A percentile compares a stretch with the other conserved stretches of the same genome.
These are phyloP conservation scores for Hermodice carunculata DNA, from an alignment of 2,888 invertebrate genomes.

Conservation along the genomic window DNA sequence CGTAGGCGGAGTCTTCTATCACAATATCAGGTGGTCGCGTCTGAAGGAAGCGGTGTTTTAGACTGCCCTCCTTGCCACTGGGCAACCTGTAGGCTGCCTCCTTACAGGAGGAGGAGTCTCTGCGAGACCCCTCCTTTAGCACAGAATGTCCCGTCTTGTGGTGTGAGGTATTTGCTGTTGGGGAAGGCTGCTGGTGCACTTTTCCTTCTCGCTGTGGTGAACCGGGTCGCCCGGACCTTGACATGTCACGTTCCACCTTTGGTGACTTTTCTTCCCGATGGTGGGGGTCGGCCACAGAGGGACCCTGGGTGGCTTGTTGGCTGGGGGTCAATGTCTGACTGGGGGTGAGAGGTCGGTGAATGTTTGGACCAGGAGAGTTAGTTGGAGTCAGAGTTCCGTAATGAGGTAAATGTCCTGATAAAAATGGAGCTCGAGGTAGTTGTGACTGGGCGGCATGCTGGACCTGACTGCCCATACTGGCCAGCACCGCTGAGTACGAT, in stretches of 20 bases:
- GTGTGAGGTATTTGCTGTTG: too few relatives aligned
- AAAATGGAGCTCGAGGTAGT: conserved; percentile 44
- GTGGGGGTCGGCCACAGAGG: too few relatives aligned
- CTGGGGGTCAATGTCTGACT: not conserved
- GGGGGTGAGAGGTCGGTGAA: conserved; percentile 23
- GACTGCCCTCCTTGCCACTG: conserved; percentile 75
- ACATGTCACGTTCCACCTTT: too few relatives aligned
- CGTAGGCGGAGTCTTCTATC: conserved; percentile 33
- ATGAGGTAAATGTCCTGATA: conserved; percentile 10
- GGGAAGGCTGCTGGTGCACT: too few relatives aligned
- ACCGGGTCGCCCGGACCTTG: too few relatives aligned
- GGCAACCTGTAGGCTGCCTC: conserved; percentile 51
- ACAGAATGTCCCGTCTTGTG: too few relatives aligned
- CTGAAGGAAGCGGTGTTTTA: conserved; percentile 77
- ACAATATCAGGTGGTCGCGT: conserved; percentile 71
- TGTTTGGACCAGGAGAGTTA: conserved; percentile 44
- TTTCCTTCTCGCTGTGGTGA: too few relatives aligned
- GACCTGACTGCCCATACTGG: conserved; percentile 60
- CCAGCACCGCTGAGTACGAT: conserved; percentile 62
- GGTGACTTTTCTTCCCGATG: too few relatives aligned
- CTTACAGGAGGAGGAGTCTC: conserved; percentile 17
- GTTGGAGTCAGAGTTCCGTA: conserved; percentile 38
- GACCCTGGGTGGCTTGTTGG: not conserved
- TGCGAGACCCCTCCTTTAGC: too few relatives aligned
- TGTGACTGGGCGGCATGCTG: conserved; percentile 50